Conservation (phyloP, 2,888 invertebrate species). For the Arctia plantaginis region DNA sequence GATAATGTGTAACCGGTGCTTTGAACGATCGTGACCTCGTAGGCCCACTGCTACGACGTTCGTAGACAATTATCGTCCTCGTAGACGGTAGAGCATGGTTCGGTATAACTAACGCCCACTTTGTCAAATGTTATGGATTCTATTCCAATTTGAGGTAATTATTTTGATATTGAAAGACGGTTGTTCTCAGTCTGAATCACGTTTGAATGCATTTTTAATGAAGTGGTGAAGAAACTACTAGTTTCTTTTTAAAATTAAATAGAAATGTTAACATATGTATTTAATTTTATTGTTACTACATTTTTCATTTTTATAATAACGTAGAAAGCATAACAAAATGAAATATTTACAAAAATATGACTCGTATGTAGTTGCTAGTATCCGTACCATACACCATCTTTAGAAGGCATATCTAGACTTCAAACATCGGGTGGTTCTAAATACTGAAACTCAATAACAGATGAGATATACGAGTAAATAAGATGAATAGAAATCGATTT, state of each 20-base stretch:
- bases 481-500: too few species aligned
- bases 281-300: not conserved
- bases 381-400: not conserved
- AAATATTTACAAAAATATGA: too few species aligned
- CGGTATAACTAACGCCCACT: not conserved
- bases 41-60: not conserved
- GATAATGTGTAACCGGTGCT: constrained; percentile 17
- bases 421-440: too few species aligned
- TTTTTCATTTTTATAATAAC: not conserved
- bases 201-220: not conserved
- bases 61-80: not conserved
- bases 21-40: constrained; percentile 10
- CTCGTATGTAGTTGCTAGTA: too few species aligned
- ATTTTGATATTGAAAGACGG: not conserved
- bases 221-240: not conserved
- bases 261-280: too few species aligned
- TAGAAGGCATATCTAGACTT: too few species aligned
- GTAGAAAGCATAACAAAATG: too few species aligned
- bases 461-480: too few species aligned
- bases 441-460: too few species aligned
- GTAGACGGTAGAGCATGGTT: not conserved
- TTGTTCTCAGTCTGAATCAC: not conserved
- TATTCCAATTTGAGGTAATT: too few species aligned
- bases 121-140: too few species aligned
- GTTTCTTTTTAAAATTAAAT: too few species aligned